Conservation (phyloP, 2,888 invertebrate species). For the Notocelia uddmanniana region DNA sequence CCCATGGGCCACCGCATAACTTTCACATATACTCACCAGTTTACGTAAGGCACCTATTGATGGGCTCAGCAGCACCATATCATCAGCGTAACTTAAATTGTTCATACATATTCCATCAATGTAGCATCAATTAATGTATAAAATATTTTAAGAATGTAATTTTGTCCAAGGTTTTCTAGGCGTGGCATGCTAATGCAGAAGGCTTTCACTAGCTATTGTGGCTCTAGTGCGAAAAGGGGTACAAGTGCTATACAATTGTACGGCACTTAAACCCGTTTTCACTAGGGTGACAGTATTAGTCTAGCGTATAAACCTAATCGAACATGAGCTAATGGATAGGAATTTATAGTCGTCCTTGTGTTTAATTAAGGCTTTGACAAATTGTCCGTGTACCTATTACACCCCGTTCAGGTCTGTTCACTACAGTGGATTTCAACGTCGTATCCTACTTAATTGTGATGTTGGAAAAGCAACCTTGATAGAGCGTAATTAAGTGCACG, state of each 20-base stretch:
- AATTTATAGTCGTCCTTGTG: slow-evolving; percentile 47
- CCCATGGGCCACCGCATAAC: too few relatives aligned
- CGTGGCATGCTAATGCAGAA: background rate
- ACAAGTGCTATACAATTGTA: too few relatives aligned
- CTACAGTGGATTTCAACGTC: background rate
- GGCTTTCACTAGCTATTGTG: slow-evolving; percentile 6
- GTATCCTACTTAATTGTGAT: background rate
- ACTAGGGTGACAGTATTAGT: too few relatives aligned
- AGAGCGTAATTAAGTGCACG: background rate
- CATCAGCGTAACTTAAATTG: too few relatives aligned
- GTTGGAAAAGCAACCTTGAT: background rate
- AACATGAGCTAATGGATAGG: slow-evolving; percentile 47
- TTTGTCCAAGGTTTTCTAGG: slow-evolving; percentile 13
- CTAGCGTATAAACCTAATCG: slow-evolving; percentile 28
- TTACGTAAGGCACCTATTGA: too few relatives aligned
- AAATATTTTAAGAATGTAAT: background rate
- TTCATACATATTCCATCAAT: too few relatives aligned
- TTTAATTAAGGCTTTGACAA: slow-evolving; percentile 49
- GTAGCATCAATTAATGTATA: too few relatives aligned
- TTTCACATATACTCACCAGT: too few relatives aligned
- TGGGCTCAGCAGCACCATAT: too few relatives aligned
- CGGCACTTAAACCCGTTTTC: too few relatives aligned
- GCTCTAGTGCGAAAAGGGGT: too few relatives aligned
- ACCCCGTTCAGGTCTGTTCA: background rate
- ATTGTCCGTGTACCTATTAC: slow-evolving; percentile 39